Evolutionary conservation across 2,797 vertebrate species (phyloP), one percentile per base, ranked within the genome.

Genomic region (Octomys mimax): DNA sequence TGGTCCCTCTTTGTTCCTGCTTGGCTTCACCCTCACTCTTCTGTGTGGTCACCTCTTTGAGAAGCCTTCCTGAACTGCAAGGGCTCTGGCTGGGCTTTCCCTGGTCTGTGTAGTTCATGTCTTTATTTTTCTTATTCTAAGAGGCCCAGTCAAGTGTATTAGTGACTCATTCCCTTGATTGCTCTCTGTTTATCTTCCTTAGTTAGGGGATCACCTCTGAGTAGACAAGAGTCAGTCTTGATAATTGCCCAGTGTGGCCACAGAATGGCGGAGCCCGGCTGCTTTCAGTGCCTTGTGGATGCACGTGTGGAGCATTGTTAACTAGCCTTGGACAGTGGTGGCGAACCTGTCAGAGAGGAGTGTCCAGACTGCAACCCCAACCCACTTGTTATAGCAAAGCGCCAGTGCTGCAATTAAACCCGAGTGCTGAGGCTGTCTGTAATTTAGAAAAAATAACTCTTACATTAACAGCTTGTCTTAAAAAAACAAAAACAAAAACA

Each of bases 101-200:
- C 61, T 71, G 62, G 52, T 81, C 12, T 54, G 31, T 1, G 39
- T 19, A 21, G 2, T 49, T 66, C 64, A 66, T 33, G 31, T 33
- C 64, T 66, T 94, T 49, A 21, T 93, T 88, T 94, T 87, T 5
- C 14, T 62, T 70, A 46, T 68, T 81, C 62, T 61, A 6, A 94
- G 82, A 64, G 64, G 75, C 6, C 64, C 4, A 36, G 3, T 24
- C 6, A 68, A 8, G 26, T 92, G 28, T 28, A 26, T 26, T 46
- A 57, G 9, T 62, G 24, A 26, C 33, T n/a, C 13, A 0, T 28
- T 70, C 2, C 31, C 18, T 92, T 28, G 18, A 26, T 46, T 95
- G 36, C 28, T 64, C 4, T 61, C 5, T 6, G 21, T 84, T 39
- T 89, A 8, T 89, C 77, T 64, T 61, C 78, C 81, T 46, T 21